These are phyloP conservation scores for Embiotoca jacksoni DNA, from an alignment of 2,113 vertebrate genomes.

Conservation along the genomic window DNA sequence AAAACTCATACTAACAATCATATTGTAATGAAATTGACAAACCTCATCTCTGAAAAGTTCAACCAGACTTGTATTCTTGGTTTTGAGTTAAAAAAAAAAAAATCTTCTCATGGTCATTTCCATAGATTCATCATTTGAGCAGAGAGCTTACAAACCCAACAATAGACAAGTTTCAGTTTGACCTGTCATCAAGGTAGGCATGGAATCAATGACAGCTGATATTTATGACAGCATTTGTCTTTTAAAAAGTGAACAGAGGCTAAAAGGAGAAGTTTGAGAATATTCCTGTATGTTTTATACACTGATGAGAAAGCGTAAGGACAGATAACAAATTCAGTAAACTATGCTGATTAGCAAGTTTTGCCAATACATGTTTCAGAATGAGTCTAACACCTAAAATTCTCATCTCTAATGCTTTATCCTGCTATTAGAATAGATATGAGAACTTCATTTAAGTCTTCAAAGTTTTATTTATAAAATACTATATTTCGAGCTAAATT, in stretches of 20 bases:
- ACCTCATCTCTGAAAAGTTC: constrained; percentile 7
- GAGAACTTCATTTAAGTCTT: no score
- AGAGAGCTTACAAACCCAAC: background rate
- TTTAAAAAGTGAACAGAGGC: background rate
- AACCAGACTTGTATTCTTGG: background rate
- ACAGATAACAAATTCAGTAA: constrained; percentile 6
- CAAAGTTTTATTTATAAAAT: no score
- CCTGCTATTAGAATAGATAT: no score
- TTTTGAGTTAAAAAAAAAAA: no score
- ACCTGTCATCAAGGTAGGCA: background rate
- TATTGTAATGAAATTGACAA: constrained; percentile 9
- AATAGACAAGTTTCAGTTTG: background rate
- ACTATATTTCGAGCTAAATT: no score
- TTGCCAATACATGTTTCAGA: constrained; percentile 10
- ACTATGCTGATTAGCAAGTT: constrained; percentile 10
- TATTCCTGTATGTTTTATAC: background rate
- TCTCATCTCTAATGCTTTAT: no score
- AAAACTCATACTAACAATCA: constrained; percentile 1
- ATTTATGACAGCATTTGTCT: background rate
- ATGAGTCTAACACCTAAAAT: background rate
- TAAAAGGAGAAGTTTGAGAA: background rate
- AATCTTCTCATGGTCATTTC: background rate
- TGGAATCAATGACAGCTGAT: background rate
- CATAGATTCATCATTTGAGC: constrained; percentile 1
- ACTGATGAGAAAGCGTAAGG: constrained; percentile 3